Percentiles rank a stretch among this genome's conserved stretches.
Conservation (phyloP, 2,113 vertebrate genomes). For the Myrmophylax atrothorax region DNA sequence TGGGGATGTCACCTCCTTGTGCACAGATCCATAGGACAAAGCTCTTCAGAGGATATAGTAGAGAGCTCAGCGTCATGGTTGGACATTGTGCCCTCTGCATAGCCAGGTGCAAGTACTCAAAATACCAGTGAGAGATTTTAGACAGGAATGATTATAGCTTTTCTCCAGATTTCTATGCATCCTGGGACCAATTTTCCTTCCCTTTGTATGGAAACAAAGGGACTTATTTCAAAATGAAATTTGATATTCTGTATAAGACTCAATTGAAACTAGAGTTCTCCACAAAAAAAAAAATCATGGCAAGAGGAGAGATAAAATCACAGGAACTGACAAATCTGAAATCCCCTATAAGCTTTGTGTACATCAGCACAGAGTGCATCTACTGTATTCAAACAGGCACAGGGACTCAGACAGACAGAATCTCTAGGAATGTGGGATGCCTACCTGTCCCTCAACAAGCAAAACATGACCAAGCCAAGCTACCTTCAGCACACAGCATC, state of each 20-base stretch:
- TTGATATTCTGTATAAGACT: neutral
- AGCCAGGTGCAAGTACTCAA: neutral
- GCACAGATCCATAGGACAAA: neutral
- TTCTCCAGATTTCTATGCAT: neutral
- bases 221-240: neutral
- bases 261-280: neutral
- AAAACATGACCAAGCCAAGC: neutral
- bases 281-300: neutral
- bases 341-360: neutral
- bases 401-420: neutral
- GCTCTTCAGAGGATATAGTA: neutral
- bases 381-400: neutral
- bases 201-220: neutral
- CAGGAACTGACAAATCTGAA: neutral
- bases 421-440: neutral
- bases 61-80: neutral
- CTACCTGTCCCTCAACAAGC: neutral
- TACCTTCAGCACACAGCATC: neutral
- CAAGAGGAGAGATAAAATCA: neutral
- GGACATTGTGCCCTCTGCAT: neutral
- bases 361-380: neutral
- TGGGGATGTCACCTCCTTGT: neutral
- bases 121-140: neutral
- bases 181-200: neutral
- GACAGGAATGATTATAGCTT: neutral